Evolutionary conservation across 1,140 invertebrate species (phyloP), one percentile per base, ranked within the genome.

Genomic region (Araneus ventricosus): DNA sequence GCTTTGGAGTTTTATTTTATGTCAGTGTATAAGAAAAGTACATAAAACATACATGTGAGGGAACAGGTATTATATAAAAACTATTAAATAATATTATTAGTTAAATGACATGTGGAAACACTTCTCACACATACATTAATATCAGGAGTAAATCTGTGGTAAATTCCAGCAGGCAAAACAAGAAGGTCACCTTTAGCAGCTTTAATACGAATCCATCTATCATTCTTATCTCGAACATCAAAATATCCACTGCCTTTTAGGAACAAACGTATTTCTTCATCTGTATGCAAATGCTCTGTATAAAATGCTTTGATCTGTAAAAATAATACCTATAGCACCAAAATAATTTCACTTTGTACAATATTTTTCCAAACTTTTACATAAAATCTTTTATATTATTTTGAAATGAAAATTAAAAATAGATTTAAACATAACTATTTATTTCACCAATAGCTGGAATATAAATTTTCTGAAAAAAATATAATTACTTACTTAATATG

Each of bases 101-200:
- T 45, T 5, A 45, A n/a, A 5, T 41, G 7, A 41, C 10, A 8
- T 41, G 41, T 0, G 7, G 8, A 17, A 3, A 84, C 8, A 52
- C 20, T 80, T n/a, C 1, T n/a, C 4, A 84, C 45, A 94, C 94
- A 94, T 95, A 96, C 96, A 59, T 95, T 95, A 2, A 94, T 88
- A 95, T 99, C 98, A n/a, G 99, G 96, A 8, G 98, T 99, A 95
- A 99, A 99, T 88, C 99, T 96, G 95, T 99, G 99, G 95, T 99
- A 99, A 94, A 99, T 99, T 88, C 99, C 99, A 94, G 98, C 97
- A 0, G 99, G 99, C 86, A 99, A 97, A 90, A 99, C 97, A 61
- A 99, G 97, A 95, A 99, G 96, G 96, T 99, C 99, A 17, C 98
- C 98, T 30, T 97, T 96, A 0, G 95, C 95, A 0, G 99, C 97